phyloP scores from a whole-genome alignment of 2,888 invertebrate species.

The Chaetoderma sp. region DNA sequence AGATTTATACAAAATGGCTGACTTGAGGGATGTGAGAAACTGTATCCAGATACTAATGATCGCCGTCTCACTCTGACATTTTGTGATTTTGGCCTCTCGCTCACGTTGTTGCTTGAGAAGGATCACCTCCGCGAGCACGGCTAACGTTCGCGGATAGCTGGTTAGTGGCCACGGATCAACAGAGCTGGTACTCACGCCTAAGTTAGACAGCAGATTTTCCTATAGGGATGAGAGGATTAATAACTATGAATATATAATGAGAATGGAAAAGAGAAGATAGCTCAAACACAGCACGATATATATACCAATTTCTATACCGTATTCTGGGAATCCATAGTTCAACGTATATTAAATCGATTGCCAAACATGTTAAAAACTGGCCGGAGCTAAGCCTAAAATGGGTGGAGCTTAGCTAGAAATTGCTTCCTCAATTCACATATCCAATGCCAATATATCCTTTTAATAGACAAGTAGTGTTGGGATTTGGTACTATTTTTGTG shows the following conservation, averaged over 20 bases:
- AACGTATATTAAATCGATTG: too few relatives aligned
- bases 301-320: too few relatives aligned
- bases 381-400: too few relatives aligned
- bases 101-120: slow-evolving; percentile 73
- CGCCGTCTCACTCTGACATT: slow-evolving; percentile 88
- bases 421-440: too few relatives aligned
- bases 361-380: too few relatives aligned
- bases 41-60: slow-evolving; percentile 94
- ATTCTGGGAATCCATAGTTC: too few relatives aligned
- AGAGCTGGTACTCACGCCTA: slow-evolving; percentile 82
- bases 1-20: slow-evolving; percentile 80
- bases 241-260: not conserved
- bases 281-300: too few relatives aligned
- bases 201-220: slow-evolving; percentile 79
- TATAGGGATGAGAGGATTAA: slow-evolving; percentile 56
- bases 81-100: slow-evolving; percentile 75
- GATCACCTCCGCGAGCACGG: slow-evolving; percentile 85
- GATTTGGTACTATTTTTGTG: too few relatives aligned
- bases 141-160: slow-evolving; percentile 82
- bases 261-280: too few relatives aligned
- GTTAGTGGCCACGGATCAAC: slow-evolving; percentile 79
- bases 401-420: too few relatives aligned
- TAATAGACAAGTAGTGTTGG: too few relatives aligned
- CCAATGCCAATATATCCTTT: too few relatives aligned
- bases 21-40: slow-evolving; percentile 87